A percentile compares a stretch with the other conserved stretches of the same genome.
Evolutionary conservation across 1,140 invertebrate genomes (phyloP).

Genomic region (Euwallacea similis): DNA sequence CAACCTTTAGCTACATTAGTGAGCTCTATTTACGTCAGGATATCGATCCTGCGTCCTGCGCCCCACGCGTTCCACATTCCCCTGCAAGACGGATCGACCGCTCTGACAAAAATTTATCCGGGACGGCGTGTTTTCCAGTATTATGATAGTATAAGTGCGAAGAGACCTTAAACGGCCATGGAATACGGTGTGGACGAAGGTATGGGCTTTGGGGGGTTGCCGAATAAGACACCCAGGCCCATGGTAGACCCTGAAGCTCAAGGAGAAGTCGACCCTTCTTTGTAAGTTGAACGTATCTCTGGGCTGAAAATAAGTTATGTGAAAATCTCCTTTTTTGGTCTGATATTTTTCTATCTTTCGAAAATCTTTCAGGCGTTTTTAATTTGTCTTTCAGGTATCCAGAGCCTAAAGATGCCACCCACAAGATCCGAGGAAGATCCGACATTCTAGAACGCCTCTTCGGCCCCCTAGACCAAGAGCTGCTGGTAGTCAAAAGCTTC

Average conservation of each 20-base stretch:
- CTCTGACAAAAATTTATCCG: conserved; percentile 5
- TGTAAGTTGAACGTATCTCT: conserved; percentile 53
- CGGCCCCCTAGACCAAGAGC: conserved; percentile 82
- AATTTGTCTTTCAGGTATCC: conserved; percentile 61
- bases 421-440: conserved; percentile 83
- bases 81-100: conserved; percentile 24
- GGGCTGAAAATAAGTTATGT: not conserved
- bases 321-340: not conserved
- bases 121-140: not conserved
- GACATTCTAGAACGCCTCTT: conserved; percentile 83
- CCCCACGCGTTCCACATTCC: conserved; percentile 9
- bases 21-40: conserved; percentile 1
- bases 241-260: conserved; percentile 72
- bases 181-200: conserved; percentile 15
- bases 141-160: conserved; percentile 3
- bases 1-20: not conserved
- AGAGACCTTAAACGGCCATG: conserved; percentile 5
- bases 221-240: conserved; percentile 56
- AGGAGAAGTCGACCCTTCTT: conserved; percentile 73
- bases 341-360: not conserved
- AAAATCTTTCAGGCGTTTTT: not conserved
- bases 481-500: conserved; percentile 93
- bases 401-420: conserved; percentile 81
- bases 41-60: conserved; percentile 31
- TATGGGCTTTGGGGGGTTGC: not conserved